Conservation (phyloP, 2,797 vertebrate genomes). For the Ceryle rudis region DNA sequence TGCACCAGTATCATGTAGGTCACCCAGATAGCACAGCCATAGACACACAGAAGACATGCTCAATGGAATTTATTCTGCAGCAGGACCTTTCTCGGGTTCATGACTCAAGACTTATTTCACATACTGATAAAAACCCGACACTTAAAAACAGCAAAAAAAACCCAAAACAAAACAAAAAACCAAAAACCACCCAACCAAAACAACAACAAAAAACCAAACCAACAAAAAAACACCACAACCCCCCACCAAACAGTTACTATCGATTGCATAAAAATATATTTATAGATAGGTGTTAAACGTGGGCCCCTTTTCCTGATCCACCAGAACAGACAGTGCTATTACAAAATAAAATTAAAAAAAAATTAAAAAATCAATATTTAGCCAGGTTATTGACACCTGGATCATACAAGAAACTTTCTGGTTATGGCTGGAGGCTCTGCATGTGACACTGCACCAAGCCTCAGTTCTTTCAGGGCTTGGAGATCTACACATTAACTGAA, state of each 20-base stretch:
- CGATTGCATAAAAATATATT: conserved; percentile 14
- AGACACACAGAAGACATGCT: background rate
- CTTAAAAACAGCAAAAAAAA: background rate
- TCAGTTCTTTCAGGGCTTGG: background rate
- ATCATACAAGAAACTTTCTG: background rate
- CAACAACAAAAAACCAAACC: no score
- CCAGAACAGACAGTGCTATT: background rate
- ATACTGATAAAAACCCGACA: background rate
- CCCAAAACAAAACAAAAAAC: no score
- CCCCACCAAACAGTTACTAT: background rate
- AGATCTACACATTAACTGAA: background rate
- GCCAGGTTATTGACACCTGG: background rate
- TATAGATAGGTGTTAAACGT: background rate
- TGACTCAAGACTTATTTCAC: background rate
- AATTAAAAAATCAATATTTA: background rate
- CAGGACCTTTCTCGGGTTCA: background rate
- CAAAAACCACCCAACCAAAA: no score
- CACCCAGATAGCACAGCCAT: rapidly evolving
- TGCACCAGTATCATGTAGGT: rapidly evolving
- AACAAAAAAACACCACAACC: no score
- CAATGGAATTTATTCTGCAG: background rate
- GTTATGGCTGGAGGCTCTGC: background rate
- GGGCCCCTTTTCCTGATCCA: background rate
- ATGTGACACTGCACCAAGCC: background rate
- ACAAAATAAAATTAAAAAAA: background rate